phyloP scores from a whole-genome alignment of 2,113 vertebrate species.

The Mormoops blainvillei region DNA sequence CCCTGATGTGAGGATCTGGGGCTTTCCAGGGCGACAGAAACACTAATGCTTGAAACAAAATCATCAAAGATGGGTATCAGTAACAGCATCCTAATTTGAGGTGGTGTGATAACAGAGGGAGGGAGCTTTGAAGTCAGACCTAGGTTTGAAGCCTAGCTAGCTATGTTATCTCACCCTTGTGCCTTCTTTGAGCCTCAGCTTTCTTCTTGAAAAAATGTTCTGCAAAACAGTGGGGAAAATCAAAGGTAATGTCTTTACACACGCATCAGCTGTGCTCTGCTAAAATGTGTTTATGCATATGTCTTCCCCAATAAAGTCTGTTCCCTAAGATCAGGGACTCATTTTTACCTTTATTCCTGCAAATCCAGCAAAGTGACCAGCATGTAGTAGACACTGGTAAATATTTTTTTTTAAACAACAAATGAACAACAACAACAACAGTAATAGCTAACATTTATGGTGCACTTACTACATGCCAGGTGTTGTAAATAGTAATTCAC shows the following conservation, averaged over 20 bases:
- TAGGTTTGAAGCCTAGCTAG: neutral
- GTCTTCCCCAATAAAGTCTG: neutral
- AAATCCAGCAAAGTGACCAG: neutral
- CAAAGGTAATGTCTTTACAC: slow-evolving; percentile 8
- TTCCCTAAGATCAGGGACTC: neutral
- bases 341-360: neutral
- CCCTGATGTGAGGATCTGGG: neutral
- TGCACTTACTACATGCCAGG: neutral
- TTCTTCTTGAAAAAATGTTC: slow-evolving; percentile 2
- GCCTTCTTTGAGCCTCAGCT: neutral
- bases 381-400: neutral
- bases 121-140: neutral
- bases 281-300: slow-evolving; percentile 17
- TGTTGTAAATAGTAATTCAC: neutral
- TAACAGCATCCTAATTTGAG: neutral
- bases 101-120: neutral
- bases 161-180: neutral
- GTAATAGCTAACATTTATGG: neutral
- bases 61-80: neutral
- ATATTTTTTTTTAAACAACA: neutral
- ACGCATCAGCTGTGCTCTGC: neutral
- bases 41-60: slow-evolving; percentile 19
- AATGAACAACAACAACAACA: neutral
- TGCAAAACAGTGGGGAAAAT: neutral
- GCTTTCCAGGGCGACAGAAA: slow-evolving; percentile 8